These are phyloP conservation scores for Gonioctena quinquepunctata DNA, from an alignment of 1,140 invertebrate species.

Conservation along the genomic window DNA sequence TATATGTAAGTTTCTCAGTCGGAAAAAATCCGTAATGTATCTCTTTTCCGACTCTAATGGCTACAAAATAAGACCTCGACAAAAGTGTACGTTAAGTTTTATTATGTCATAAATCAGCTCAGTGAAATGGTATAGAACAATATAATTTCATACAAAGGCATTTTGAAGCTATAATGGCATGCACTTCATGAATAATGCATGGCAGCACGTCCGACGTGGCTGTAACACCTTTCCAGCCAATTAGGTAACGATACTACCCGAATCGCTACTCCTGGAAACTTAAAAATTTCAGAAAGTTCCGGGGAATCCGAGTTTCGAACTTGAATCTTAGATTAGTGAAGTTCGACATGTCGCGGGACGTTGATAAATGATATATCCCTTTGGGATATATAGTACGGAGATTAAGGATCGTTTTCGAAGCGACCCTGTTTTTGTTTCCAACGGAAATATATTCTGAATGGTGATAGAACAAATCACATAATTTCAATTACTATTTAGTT, in stretches of 20 bases:
- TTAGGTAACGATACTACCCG: neutral
- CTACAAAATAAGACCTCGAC: neutral
- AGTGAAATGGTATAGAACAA: neutral
- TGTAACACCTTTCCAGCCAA: neutral
- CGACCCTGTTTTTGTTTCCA: too few species aligned
- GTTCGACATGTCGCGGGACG: too few species aligned
- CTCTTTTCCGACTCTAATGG: neutral
- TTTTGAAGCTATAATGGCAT: neutral
- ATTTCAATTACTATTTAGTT: too few species aligned
- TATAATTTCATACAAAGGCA: neutral
- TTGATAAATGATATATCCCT: too few species aligned
- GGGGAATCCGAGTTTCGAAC: neutral
- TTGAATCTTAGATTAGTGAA: neutral
- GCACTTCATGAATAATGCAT: neutral
- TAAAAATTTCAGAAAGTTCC: neutral
- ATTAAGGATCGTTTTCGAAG: neutral
- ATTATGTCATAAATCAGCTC: neutral
- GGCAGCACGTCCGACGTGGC: neutral
- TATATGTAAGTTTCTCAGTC: neutral
- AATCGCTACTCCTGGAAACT: neutral
- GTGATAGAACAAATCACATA: too few species aligned
- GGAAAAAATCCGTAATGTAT: neutral
- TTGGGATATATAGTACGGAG: too few species aligned
- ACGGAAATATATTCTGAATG: too few species aligned
- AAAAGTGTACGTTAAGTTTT: neutral